A percentile compares a stretch with the other conserved stretches of the same genome.
Conservation (phyloP, 2,888 invertebrate species). For the Argyra leucocephala region DNA sequence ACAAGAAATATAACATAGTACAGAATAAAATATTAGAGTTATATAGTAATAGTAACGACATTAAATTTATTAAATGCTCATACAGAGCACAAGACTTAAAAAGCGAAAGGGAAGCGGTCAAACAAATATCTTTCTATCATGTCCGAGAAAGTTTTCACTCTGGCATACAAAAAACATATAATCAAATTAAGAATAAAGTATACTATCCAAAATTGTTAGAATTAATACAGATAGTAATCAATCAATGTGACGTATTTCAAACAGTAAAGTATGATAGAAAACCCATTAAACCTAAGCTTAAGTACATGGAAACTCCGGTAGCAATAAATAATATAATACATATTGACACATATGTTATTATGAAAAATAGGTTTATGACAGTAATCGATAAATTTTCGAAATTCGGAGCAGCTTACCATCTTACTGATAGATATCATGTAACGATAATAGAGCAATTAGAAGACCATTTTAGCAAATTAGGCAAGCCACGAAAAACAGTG, state of each 20-base stretch:
- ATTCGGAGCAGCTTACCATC: constrained; percentile 11
- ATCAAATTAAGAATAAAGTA: constrained; percentile 10
- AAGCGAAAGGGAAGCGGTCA: constrained; percentile 13
- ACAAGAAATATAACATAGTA: too few relatives aligned
- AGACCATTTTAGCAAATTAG: constrained; percentile 11
- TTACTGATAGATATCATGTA: constrained; percentile 8
- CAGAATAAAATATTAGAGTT: too few relatives aligned
- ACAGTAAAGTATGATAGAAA: constrained; percentile 22
- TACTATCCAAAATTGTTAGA: constrained; percentile 17
- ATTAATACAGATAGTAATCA: constrained; percentile 22
- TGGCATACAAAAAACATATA: constrained; percentile 14
- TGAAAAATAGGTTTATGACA: constrained; percentile 12
- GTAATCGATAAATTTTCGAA: constrained; percentile 15
- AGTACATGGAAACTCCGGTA: constrained; percentile 16
- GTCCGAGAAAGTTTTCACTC: constrained; percentile 12
- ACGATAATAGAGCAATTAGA: constrained; percentile 11
- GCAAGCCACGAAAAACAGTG: constrained; percentile 19
- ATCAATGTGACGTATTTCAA: constrained; percentile 23
- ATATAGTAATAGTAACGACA: too few relatives aligned
- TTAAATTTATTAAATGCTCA: too few relatives aligned
- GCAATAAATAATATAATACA: constrained; percentile 11
- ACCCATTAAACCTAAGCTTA: constrained; percentile 20
- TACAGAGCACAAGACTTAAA: too few relatives aligned
- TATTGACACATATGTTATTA: neutral
- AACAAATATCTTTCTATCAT: constrained; percentile 13